phyloP scores from a whole-genome alignment of 2,888 invertebrate genomes.

The Camptogramma bilineatum region DNA sequence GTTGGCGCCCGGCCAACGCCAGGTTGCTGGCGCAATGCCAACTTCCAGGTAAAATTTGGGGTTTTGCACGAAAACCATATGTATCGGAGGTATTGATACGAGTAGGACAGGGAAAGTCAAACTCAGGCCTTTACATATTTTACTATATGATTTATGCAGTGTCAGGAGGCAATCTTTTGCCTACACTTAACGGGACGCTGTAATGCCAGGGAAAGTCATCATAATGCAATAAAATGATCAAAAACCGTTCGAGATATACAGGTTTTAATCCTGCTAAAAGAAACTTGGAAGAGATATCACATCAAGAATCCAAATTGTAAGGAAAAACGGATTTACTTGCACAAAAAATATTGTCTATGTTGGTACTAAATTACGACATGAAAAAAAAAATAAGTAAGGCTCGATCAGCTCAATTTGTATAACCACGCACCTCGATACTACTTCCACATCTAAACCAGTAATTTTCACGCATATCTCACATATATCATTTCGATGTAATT shows the following conservation, averaged over 20 bases:
- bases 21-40: neutral
- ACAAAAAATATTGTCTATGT: neutral
- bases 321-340: neutral
- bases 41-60: slow-evolving; percentile 10
- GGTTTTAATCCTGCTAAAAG: neutral
- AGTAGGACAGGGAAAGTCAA: no score
- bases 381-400: neutral
- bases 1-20: slow-evolving; percentile 8
- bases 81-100: neutral
- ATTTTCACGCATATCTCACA: slow-evolving; percentile 3
- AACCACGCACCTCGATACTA: neutral
- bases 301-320: neutral
- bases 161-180: no score
- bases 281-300: neutral
- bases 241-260: no score
- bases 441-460: neutral
- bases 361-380: neutral
- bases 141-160: no score
- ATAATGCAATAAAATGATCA: no score
- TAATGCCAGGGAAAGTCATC: no score
- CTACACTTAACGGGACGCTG: no score
- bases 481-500: slow-evolving; percentile 2
- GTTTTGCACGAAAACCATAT: neutral
- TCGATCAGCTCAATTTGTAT: no score
- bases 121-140: no score